Evolutionary conservation across 2,888 invertebrate genomes (phyloP), one percentile per base, ranked within the genome.

Genomic region (Meiosimyza decipiens): DNA sequence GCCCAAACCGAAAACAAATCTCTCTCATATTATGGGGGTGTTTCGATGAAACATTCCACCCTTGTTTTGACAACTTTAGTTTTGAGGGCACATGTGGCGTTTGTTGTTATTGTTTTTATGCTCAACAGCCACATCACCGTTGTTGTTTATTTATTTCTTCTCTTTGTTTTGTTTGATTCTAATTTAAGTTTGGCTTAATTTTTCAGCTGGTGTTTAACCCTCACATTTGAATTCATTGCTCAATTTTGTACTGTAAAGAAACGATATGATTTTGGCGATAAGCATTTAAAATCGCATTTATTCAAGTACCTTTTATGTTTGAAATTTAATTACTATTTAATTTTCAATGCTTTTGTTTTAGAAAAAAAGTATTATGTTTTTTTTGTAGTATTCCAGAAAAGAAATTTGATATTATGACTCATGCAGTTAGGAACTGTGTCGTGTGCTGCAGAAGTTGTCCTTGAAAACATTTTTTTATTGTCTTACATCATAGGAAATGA

Each of bases 51-150:
- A 9, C 13, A 18, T 51, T 59, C 62, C 54, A 52, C 70, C 70
- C 70, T 47, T 70, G 54, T 63, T 70, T 70, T 70, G 70, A 62
- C 63, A 70, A 52, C 54, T 63, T 51, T 28, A 22, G n/a, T 54
- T 70, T 51, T 54, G 55, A 63, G 62, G 54, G 70, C 62, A 70
- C 70, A 70, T 63, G 70, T 18, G 55, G 54, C 54, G 54, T 55
- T 62, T 62, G 67, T 55, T 54, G 60, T 69, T 69, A 12, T 60
- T 33, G 11, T 28, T 9, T 12, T 33, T 62, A 55, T 54, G 40
- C 9, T 40, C 69, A 50, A 22, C 22, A 64, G 28, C 64, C 51
- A 22, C 50, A 64, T 51, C 40, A 64, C n/a, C n/a, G n/a, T n/a
- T n/a, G n/a, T 64, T 64, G 51, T 51, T 63, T 51, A n/a, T 50